Conservation (phyloP, 2,113 vertebrate species). For the Saguinus midas region DNA sequence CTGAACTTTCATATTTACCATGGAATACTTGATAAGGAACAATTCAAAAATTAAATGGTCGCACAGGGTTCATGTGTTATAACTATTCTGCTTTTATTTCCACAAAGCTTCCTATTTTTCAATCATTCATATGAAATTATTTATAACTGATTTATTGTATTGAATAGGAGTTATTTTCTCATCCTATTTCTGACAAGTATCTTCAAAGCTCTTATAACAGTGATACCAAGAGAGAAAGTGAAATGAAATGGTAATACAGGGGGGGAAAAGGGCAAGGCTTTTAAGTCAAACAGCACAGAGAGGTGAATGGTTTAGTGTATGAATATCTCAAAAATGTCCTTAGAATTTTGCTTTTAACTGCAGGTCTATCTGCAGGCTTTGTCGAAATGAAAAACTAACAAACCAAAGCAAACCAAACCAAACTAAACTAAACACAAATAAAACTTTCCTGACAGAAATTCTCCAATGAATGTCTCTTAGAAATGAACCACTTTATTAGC, state of each 20-base stretch:
- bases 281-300: slow-evolving; percentile 62
- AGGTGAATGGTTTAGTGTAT: slow-evolving; percentile 50
- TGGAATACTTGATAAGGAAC: slow-evolving; percentile 66
- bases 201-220: slow-evolving; percentile 72
- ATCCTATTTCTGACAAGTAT: slow-evolving; percentile 77
- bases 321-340: slow-evolving; percentile 53
- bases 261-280: not conserved
- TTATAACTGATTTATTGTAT: slow-evolving; percentile 74
- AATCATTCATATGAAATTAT: slow-evolving; percentile 59
- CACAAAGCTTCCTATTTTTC: slow-evolving; percentile 76
- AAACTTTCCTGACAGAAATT: not conserved
- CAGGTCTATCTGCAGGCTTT: slow-evolving; percentile 24
- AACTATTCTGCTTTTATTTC: slow-evolving; percentile 71
- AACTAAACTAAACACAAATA: slow-evolving; percentile 34
- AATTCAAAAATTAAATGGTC: slow-evolving; percentile 74
- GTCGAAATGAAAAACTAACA: slow-evolving; percentile 53
- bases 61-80: slow-evolving; percentile 73
- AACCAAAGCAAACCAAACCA: not conserved
- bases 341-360: slow-evolving; percentile 48
- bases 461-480: slow-evolving; percentile 3
- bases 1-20: slow-evolving; percentile 78
- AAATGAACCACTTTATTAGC: slow-evolving; percentile 12
- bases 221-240: slow-evolving; percentile 58
- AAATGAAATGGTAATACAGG: slow-evolving; percentile 69
- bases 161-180: slow-evolving; percentile 76